These are phyloP conservation scores for Gambusia affinis DNA, from an alignment of 2,113 vertebrate genomes.

Conservation along the genomic window DNA sequence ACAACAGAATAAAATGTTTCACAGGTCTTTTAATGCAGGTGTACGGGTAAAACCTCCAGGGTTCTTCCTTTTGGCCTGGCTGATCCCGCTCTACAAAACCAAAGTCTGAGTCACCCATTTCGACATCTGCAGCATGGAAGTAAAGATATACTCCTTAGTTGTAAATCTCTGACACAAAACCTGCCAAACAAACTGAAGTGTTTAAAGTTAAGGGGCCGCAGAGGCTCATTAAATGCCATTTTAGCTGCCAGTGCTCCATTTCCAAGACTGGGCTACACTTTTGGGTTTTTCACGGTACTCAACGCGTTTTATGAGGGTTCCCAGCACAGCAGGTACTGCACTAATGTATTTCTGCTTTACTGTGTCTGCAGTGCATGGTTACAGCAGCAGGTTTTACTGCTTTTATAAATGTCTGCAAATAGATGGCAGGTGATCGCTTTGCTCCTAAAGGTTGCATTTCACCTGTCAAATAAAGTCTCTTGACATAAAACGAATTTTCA, in stretches of 20 bases:
- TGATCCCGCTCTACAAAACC: slow-evolving; percentile 4
- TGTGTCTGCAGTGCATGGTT: slow-evolving; percentile 29
- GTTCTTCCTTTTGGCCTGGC: background rate
- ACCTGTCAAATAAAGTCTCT: background rate
- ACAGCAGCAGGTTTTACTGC: slow-evolving; percentile 15
- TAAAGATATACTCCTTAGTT: slow-evolving; percentile 1
- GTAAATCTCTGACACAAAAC: slow-evolving; percentile 39
- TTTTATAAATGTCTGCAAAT: slow-evolving; percentile 15
- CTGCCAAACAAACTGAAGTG: slow-evolving; percentile 34
- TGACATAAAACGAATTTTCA: background rate
- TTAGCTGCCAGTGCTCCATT: slow-evolving; percentile 38
- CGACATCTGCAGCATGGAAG: slow-evolving; percentile 27
- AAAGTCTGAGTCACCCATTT: slow-evolving; percentile 34
- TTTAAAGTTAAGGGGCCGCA: slow-evolving; percentile 50
- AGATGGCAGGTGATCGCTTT: background rate
- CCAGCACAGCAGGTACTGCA: slow-evolving; percentile 52
- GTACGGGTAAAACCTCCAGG: background rate
- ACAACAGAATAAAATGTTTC: slow-evolving; percentile 4
- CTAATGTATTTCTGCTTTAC: slow-evolving; percentile 61
- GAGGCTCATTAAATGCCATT: slow-evolving; percentile 61
- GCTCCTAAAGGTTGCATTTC: background rate
- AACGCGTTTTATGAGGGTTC: slow-evolving; percentile 59
- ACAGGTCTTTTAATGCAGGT: background rate
- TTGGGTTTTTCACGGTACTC: slow-evolving; percentile 54
- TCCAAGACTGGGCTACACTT: slow-evolving; percentile 13